Evolutionary conservation across 1,140 invertebrate genomes (phyloP), one percentile per base, ranked within the genome.

Genomic region (Lysiphlebus fabarum): DNA sequence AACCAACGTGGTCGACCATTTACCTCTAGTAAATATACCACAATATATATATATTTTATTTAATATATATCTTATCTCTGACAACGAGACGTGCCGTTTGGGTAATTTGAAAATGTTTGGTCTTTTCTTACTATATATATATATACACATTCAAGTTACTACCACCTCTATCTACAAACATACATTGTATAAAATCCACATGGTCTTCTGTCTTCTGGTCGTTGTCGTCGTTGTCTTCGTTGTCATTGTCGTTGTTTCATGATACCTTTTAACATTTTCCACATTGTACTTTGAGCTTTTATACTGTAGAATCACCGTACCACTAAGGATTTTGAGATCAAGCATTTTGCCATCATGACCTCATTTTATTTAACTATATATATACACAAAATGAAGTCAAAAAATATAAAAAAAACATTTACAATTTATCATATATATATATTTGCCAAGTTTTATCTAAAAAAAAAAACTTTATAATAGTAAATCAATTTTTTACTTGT

Each of bases 91-190:
- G 47, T 43, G 43, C 33, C 34, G 36, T 54, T 54, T 42, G 51
- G 26, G 51, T 59, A 59, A 54, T 59, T 59, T 43, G 41, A 41
- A 59, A 59, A 59, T 59, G 54, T 56, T 56, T 48, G 54, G 17
- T 26, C 17, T 26, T 26, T 26, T 49, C 14, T 49, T 26, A n/a
- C n/a, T n/a, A n/a, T n/a, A n/a, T n/a, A n/a, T n/a, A 49, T 17
- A 1, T 26, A 8, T 11, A 26, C 44, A 47, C 34, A 14, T 34
- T 26, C 2, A 2, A 26, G 17, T 26, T 4, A 26, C 17, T 26
- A 26, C 17, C n/a, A n/a, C n/a, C n/a, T n/a, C n/a, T n/a, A n/a
- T n/a, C 17, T 26, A 26, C 17, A 2, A 26, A 26, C 17, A 26
- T 26, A 26, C 17, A 26, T 26, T 26, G 17, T 26, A 26, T 4